Conservation (phyloP, 2,113 vertebrate species). For the Scartelaos histophorus region DNA sequence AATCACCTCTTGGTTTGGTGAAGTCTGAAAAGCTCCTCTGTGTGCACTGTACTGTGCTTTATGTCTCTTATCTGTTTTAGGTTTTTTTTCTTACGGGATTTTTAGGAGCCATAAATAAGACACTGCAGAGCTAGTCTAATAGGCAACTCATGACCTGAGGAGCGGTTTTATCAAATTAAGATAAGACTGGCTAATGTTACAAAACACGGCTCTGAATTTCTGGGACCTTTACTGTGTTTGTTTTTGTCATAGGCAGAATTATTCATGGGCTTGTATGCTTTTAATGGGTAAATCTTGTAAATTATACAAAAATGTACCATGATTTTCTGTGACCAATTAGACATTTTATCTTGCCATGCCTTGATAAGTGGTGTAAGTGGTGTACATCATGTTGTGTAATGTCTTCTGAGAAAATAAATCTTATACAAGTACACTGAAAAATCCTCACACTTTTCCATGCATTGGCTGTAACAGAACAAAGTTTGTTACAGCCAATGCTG, state of each 20-base stretch:
- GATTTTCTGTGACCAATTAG: constrained; percentile 23
- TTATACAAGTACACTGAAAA: constrained; percentile 43
- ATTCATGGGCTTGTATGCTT: constrained; percentile 18
- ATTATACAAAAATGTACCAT: constrained; percentile 11
- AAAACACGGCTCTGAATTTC: constrained; percentile 26
- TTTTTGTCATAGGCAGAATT: constrained; percentile 11
- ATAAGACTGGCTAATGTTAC: constrained; percentile 27
- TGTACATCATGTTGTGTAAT: constrained; percentile 65
- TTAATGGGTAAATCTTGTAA: constrained; percentile 19
- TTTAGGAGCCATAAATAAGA: constrained; percentile 35
- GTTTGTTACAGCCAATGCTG: too few species aligned
- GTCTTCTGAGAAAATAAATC: constrained; percentile 73
- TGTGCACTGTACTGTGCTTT: constrained; percentile 21
- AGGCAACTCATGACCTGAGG: constrained; percentile 49
- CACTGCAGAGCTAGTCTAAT: constrained; percentile 38
- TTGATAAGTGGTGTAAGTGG: constrained; percentile 31
- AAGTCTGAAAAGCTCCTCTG: neutral
- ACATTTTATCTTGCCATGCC: constrained; percentile 35
- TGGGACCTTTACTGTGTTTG: constrained; percentile 10
- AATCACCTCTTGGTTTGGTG: neutral
- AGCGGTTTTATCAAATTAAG: constrained; percentile 39
- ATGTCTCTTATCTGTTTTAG: constrained; percentile 30
- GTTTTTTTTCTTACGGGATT: constrained; percentile 18
- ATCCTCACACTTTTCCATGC: constrained; percentile 6
- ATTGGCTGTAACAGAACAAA: neutral